phyloP scores from a whole-genome alignment of 2,113 vertebrate genomes.

The Daphoenositta chrysoptera region DNA sequence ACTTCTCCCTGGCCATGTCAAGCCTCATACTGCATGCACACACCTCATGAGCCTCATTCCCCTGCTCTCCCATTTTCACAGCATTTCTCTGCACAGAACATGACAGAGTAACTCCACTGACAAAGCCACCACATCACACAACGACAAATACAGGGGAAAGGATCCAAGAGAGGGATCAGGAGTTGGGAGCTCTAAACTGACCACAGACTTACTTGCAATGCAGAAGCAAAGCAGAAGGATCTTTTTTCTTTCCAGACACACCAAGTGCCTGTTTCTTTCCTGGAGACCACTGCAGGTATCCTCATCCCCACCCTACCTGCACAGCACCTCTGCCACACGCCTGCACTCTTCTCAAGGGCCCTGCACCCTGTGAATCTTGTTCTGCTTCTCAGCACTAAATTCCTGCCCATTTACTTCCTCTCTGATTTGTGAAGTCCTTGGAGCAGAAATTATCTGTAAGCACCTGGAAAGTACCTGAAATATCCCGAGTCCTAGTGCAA shows the following conservation, averaged over 20 bases:
- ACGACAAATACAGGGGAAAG: neutral
- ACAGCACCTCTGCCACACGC: neutral
- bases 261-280: neutral
- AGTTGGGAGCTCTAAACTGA: neutral
- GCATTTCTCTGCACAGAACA: neutral
- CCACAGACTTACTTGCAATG: neutral
- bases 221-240: neutral
- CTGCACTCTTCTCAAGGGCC: neutral
- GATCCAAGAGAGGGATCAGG: neutral
- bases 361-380: rapidly evolving
- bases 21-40: neutral
- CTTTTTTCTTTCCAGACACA: neutral
- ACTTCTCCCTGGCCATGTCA: neutral
- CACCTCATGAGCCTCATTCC: neutral
- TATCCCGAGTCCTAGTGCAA: neutral
- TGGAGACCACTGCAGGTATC: neutral
- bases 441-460: neutral
- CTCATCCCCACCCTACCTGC: neutral
- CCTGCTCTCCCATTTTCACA: neutral
- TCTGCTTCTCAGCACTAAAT: neutral
- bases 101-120: neutral
- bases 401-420: neutral
- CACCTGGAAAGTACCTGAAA: neutral
- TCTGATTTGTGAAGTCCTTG: neutral
- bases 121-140: neutral